phyloP scores from a whole-genome alignment of 2,888 invertebrate species.

The Ischnura elegans region DNA sequence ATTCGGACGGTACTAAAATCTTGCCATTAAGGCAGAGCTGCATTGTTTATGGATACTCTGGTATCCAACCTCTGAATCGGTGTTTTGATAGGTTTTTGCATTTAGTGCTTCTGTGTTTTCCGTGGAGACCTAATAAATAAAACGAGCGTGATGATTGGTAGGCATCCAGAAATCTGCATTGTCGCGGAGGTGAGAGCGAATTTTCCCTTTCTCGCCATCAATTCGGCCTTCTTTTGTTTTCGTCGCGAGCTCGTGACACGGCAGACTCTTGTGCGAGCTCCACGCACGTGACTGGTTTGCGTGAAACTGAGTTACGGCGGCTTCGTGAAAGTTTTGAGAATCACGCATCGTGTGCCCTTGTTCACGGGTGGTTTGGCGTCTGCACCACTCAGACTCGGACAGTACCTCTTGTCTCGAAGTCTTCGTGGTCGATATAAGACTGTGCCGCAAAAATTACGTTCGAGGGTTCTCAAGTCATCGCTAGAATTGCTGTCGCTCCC shows the following conservation, averaged over 20 bases:
- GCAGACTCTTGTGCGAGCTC: neutral
- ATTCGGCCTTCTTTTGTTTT: neutral
- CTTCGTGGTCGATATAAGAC: too few relatives aligned
- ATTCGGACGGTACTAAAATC: neutral
- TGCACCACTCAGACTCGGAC: neutral
- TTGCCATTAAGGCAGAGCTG: neutral
- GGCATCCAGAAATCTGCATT: neutral
- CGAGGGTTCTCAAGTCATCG: too few relatives aligned
- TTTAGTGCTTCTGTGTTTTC: neutral
- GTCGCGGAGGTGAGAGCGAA: neutral
- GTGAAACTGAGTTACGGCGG: neutral
- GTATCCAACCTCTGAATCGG: neutral
- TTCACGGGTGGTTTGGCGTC: neutral
- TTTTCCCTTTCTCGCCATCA: neutral
- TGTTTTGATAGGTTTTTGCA: neutral
- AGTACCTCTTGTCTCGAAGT: too few relatives aligned
- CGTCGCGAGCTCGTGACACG: neutral
- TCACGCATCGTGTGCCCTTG: neutral
- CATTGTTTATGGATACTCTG: neutral
- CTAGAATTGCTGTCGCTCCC: too few relatives aligned
- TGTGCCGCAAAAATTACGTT: too few relatives aligned
- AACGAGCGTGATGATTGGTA: neutral
- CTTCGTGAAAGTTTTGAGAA: neutral
- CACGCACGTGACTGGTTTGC: neutral
- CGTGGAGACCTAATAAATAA: neutral